A percentile compares a stretch with the other conserved stretches of the same genome.
Conservation (phyloP, 2,113 vertebrate genomes). For the Platanista minor region DNA sequence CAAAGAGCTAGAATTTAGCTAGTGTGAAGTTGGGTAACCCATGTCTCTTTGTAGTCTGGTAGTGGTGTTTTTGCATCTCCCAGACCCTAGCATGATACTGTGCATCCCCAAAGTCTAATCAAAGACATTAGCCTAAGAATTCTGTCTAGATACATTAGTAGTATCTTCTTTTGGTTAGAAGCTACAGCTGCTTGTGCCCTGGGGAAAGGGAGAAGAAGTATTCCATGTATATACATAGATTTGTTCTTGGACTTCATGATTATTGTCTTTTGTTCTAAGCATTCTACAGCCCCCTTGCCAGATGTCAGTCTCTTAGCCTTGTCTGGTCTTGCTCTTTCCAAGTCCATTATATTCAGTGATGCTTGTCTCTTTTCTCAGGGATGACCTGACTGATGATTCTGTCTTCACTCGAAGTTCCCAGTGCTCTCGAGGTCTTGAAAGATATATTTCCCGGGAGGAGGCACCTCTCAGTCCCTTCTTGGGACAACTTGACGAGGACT, state of each 20-base stretch:
- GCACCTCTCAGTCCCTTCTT: constrained; percentile 76
- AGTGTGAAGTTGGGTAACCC: not conserved
- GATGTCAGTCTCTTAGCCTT: not conserved
- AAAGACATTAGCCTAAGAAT: not conserved
- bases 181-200: not conserved
- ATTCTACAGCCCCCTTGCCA: not conserved
- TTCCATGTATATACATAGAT: not conserved
- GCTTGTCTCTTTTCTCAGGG: constrained; percentile 77
- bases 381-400: constrained; percentile 83
- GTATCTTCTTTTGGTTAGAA: not conserved
- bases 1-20: constrained; percentile 30
- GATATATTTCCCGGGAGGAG: constrained; percentile 79
- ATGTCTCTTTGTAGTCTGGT: not conserved
- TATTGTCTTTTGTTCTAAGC: constrained; percentile 7
- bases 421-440: constrained; percentile 77
- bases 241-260: constrained; percentile 22
- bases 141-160: not conserved
- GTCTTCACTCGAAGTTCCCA: constrained; percentile 81
- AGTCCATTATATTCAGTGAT: constrained; percentile 35
- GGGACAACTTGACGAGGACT: constrained; percentile 82
- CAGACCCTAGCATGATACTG: not conserved
- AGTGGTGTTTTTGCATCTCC: not conserved
- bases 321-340: constrained; percentile 20
- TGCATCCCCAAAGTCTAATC: not conserved
- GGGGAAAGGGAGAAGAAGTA: not conserved